Conservation (phyloP, 2,888 invertebrate species). For the Pegoplata infirma region DNA sequence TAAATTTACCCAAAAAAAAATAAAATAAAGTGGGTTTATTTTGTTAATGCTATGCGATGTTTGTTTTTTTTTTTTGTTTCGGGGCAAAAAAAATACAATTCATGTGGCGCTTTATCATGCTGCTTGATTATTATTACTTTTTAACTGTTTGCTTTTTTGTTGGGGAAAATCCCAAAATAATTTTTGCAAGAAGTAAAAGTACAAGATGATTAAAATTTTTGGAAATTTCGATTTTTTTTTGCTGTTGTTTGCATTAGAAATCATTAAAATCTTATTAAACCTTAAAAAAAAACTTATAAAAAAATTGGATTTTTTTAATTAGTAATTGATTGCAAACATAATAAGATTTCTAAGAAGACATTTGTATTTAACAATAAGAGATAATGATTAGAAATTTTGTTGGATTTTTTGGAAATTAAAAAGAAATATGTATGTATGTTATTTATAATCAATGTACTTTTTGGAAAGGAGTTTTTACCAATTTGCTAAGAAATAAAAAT, state of each 20-base stretch:
- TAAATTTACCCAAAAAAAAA: too few relatives aligned
- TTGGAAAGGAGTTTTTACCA: too few relatives aligned
- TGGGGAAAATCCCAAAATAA: conserved; percentile 4
- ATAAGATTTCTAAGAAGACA: neutral
- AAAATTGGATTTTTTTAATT: neutral
- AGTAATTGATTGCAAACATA: neutral
- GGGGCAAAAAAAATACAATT: neutral
- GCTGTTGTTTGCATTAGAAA: neutral
- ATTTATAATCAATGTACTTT: too few relatives aligned
- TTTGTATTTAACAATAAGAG: neutral
- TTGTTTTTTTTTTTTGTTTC: neutral
- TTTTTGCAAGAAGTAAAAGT: conserved; percentile 2
- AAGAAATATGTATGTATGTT: too few relatives aligned
- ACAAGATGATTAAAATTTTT: neutral
- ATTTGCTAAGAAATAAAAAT: too few relatives aligned
- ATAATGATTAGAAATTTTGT: too few relatives aligned
- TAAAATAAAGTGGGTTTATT: neutral
- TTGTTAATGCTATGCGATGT: neutral
- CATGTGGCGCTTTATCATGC: neutral
- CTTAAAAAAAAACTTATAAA: neutral
- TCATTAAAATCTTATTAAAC: neutral
- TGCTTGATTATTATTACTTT: neutral
- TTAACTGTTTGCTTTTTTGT: neutral
- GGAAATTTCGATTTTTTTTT: conserved; percentile 8
- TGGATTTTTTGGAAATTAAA: too few relatives aligned